Evolutionary conservation across 1,140 invertebrate species (phyloP).

Genomic region (Limonius californicus): DNA sequence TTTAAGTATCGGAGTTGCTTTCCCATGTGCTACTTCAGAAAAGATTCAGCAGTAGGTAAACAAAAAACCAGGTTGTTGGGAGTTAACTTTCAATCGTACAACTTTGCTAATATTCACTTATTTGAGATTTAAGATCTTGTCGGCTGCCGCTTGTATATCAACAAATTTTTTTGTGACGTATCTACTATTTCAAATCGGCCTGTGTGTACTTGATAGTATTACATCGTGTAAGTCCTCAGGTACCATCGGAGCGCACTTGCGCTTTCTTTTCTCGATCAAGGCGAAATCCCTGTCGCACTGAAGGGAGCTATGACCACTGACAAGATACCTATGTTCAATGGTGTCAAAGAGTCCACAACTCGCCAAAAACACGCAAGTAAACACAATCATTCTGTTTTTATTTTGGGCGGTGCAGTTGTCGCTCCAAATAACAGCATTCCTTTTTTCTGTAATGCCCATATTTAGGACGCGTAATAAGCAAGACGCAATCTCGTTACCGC

Average conservation of each 20-base stretch:
- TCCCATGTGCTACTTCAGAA: background rate
- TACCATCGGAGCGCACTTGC: background rate
- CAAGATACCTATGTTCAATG: background rate
- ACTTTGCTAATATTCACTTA: background rate
- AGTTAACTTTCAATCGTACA: background rate
- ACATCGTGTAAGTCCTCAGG: background rate
- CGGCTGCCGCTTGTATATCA: background rate
- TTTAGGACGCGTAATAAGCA: background rate
- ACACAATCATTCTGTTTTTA: background rate
- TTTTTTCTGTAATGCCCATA: background rate
- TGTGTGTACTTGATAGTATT: background rate
- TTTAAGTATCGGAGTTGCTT: background rate
- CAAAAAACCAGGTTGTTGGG: background rate
- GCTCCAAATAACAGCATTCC: background rate
- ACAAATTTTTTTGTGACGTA: background rate
- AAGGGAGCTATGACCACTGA: background rate
- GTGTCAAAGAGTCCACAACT: background rate
- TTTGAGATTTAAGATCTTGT: background rate
- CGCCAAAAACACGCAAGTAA: background rate
- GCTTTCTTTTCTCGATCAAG: background rate
- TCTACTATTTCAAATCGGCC: background rate
- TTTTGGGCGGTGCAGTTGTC: background rate
- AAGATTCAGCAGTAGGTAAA: background rate
- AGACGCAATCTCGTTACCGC: background rate
- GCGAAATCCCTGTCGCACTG: background rate